These are phyloP conservation scores for Arctopsyche grandis DNA, from an alignment of 1,140 invertebrate genomes.

Conservation along the genomic window DNA sequence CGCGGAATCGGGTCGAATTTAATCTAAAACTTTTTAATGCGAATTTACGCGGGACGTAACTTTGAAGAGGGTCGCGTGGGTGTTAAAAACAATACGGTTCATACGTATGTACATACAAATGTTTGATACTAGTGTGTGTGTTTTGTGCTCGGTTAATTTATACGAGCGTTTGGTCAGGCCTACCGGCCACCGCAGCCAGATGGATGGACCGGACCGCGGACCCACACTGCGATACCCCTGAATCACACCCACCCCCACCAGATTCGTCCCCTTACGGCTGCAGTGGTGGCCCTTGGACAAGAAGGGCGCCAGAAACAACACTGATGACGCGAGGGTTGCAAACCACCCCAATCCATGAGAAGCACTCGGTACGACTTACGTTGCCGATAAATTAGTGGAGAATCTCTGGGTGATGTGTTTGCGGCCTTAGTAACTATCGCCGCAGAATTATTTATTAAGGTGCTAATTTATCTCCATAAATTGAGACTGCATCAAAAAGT, in stretches of 20 bases:
- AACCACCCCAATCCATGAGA: not conserved
- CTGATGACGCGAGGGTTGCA: not conserved
- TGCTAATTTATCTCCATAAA: too few species aligned
- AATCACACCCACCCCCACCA: not conserved
- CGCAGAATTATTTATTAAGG: too few species aligned
- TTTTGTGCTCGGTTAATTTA: slow-evolving; percentile 53
- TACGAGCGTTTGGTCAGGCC: slow-evolving; percentile 49
- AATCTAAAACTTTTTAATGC: slow-evolving; percentile 47
- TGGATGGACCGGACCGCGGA: slow-evolving; percentile 44
- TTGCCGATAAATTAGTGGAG: not conserved
- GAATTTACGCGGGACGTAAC: slow-evolving; percentile 38
- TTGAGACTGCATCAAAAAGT: too few species aligned
- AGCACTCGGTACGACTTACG: not conserved
- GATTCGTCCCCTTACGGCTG: too few species aligned
- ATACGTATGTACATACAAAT: slow-evolving; percentile 1
- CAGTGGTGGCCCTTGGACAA: not conserved
- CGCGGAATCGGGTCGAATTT: slow-evolving; percentile 39
- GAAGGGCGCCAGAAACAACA: not conserved
- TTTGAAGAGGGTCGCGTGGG: slow-evolving; percentile 50
- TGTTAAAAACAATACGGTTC: slow-evolving; percentile 51
- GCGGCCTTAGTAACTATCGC: too few species aligned
- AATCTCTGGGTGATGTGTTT: too few species aligned
- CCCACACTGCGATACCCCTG: slow-evolving; percentile 12
- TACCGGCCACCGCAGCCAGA: slow-evolving; percentile 49
- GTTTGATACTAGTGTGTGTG: not conserved